Evolutionary conservation across 2,113 vertebrate species (phyloP).

Genomic region (Crotalus horridus): DNA sequence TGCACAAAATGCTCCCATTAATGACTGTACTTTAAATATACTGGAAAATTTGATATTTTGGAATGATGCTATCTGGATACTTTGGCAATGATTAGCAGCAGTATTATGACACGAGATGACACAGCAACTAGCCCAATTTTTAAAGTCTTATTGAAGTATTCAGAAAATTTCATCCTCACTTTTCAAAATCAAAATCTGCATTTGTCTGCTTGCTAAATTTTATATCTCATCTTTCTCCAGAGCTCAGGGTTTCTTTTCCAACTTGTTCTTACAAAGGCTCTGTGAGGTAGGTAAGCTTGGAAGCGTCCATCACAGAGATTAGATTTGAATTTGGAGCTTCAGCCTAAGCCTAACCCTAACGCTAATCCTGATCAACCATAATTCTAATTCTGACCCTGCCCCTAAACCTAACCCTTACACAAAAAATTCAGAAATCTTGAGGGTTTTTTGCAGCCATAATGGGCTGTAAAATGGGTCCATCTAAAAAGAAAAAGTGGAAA

Average conservation of each 20-base stretch:
- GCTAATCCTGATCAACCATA: neutral
- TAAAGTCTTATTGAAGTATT: neutral
- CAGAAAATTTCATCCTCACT: neutral
- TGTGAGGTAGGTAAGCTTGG: neutral
- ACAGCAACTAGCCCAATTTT: neutral
- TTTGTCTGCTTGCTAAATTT: neutral
- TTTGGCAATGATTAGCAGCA: conserved; percentile 2
- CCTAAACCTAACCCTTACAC: neutral
- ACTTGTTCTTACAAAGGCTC: neutral
- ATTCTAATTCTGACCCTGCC: neutral
- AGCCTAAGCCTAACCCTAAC: neutral
- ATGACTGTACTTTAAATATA: conserved; percentile 27
- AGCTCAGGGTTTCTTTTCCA: neutral
- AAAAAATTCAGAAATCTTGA: neutral
- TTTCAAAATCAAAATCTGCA: neutral
- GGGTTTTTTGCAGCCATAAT: neutral
- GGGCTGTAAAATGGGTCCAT: neutral
- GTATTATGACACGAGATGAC: conserved; percentile 11
- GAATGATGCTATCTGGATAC: neutral
- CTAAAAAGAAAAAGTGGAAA: neutral
- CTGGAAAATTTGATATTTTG: neutral
- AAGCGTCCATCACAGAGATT: neutral
- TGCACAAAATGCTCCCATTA: conserved; percentile 35
- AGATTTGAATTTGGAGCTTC: neutral
- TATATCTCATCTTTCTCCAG: neutral